Conservation (phyloP, 1,140 invertebrate species). For the Sitophilus oryzae region DNA sequence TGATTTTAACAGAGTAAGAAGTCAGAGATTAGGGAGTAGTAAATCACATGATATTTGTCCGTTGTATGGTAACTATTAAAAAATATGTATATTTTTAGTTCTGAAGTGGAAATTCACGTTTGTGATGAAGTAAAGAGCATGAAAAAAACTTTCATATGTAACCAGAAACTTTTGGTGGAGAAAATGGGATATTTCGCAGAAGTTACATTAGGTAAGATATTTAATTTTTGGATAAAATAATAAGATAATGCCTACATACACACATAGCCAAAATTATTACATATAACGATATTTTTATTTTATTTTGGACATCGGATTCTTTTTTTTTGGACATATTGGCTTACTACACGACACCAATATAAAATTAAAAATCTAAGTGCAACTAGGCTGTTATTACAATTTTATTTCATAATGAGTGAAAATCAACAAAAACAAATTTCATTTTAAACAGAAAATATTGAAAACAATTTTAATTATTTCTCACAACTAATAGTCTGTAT, state of each 20-base stretch:
- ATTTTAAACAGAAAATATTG: no score
- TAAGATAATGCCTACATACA: background rate
- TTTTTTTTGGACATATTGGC: no score
- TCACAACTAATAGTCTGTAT: no score
- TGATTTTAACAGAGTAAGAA: background rate
- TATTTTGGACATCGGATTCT: no score
- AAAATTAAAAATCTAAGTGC: no score
- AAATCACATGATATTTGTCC: background rate
- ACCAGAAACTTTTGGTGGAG: constrained; percentile 73
- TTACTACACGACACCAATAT: no score
- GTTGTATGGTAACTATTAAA: background rate
- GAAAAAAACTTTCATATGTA: constrained; percentile 82
- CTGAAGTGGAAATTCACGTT: constrained; percentile 79
- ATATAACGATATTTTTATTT: no score
- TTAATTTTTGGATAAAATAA: background rate
- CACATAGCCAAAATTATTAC: no score
- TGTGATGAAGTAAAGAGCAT: constrained; percentile 81
- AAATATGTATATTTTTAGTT: constrained; percentile 45
- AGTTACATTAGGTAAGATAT: constrained; percentile 59
- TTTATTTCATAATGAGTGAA: no score
- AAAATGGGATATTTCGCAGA: constrained; percentile 95
- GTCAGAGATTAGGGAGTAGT: constrained; percentile 2
- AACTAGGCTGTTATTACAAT: no score
- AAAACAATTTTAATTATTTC: no score
- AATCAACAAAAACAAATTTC: no score